Conservation (phyloP, 1,140 invertebrate species). For the Bombyx mori region ASM3026992v2 NC_085123.1:13356501-13357000, state of each 20-base stretch:
- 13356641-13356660: slow-evolving; percentile 50
- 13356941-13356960: no score
- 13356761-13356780: slow-evolving; percentile 52
- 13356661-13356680: slow-evolving; percentile 52
- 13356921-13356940: no score
- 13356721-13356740: slow-evolving; percentile 1
- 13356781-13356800: slow-evolving; percentile 51
- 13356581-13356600: slow-evolving; percentile 24
- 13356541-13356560: slow-evolving; percentile 9
- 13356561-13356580: slow-evolving; percentile 7
- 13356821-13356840: not conserved
- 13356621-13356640: slow-evolving; percentile 1
- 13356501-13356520: slow-evolving; percentile 4
- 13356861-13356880: slow-evolving; percentile 1
- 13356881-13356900: not conserved
- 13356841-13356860: not conserved
- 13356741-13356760: slow-evolving; percentile 9
- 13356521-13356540: slow-evolving; percentile 21
- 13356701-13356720: not conserved
- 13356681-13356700: slow-evolving; percentile 13
- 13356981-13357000: no score
- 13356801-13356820: not conserved
- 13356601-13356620: slow-evolving; percentile 23
- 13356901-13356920: no score
- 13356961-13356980: no score